Percentiles rank a stretch among this genome's conserved stretches.
phyloP scores from a whole-genome alignment of 2,797 vertebrate genomes.

The Octomys mimax region DNA sequence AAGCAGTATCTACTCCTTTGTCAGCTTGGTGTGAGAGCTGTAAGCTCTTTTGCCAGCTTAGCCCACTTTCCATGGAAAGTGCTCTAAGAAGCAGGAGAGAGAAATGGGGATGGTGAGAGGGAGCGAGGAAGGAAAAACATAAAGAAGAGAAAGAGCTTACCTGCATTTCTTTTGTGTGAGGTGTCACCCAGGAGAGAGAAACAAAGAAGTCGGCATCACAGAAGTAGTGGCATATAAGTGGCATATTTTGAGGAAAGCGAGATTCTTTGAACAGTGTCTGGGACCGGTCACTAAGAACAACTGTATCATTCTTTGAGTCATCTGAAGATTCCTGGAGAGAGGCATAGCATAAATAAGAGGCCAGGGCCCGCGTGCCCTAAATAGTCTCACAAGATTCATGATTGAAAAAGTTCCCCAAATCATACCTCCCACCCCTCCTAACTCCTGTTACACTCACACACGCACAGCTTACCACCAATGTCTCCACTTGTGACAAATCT shows the following conservation, averaged over 20 bases:
- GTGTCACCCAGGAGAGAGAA: conserved; percentile 79
- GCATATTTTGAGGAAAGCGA: conserved; percentile 79
- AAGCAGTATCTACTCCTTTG: background rate
- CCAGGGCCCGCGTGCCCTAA: background rate
- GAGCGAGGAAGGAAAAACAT: background rate
- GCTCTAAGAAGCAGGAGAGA: background rate
- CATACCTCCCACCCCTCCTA: background rate
- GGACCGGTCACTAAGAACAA: conserved; percentile 83
- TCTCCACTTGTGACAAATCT: background rate
- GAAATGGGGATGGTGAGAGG: background rate
- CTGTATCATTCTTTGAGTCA: background rate
- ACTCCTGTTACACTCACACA: background rate
- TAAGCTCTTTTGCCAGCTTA: no score
- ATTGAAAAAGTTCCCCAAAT: background rate
- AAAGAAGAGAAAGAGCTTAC: conserved; percentile 67
- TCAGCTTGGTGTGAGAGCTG: background rate
- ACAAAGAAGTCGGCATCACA: conserved; percentile 73
- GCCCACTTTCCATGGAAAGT: background rate
- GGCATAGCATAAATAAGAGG: conserved; percentile 25
- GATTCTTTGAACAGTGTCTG: conserved; percentile 79
- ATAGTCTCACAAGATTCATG: background rate
- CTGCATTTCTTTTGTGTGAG: conserved; percentile 71
- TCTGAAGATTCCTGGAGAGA: conserved; percentile 38
- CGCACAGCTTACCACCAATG: background rate
- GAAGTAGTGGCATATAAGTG: conserved; percentile 73